Percentiles rank a stretch among this genome's conserved stretches.
phyloP scores from a whole-genome alignment of 2,113 vertebrate genomes.

The Apus apus region DNA sequence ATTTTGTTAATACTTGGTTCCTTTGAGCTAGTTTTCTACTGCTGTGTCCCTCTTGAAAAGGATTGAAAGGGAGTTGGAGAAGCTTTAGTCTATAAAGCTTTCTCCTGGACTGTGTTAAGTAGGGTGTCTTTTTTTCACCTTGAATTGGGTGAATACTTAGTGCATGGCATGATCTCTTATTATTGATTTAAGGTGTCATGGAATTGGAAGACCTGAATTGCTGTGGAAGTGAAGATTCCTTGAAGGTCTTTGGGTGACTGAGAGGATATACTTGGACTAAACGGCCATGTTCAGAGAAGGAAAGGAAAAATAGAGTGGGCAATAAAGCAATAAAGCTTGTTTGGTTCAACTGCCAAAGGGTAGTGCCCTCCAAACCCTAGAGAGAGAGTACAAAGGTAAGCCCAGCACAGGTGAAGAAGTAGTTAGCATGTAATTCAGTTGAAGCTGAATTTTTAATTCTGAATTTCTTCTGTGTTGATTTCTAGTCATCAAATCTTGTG shows the following conservation, averaged over 20 bases:
- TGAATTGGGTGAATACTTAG: not conserved
- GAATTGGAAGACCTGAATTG: not conserved
- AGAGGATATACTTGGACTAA: not conserved
- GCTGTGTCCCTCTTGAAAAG: not conserved
- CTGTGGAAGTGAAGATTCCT: not conserved
- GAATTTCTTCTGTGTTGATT: not conserved
- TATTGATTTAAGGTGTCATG: not conserved
- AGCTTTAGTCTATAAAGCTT: not conserved
- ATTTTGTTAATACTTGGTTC: not conserved
- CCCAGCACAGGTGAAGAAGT: not conserved
- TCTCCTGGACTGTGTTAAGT: not conserved
- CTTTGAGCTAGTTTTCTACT: not conserved
- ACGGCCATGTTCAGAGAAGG: not conserved
- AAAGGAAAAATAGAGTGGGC: not conserved
- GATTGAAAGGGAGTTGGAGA: accelerated
- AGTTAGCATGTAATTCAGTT: not conserved
- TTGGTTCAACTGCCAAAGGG: not conserved
- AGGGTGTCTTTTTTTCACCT: not conserved
- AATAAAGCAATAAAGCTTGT: not conserved
- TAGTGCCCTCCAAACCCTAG: not conserved
- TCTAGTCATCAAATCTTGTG: not conserved
- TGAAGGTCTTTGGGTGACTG: not conserved
- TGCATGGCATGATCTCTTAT: not conserved
- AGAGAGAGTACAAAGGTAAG: not conserved
- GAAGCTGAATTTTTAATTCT: not conserved